These are phyloP conservation scores for Heteromurus nitidus DNA, from an alignment of 2,888 invertebrate species.

Conservation along the genomic window DNA sequence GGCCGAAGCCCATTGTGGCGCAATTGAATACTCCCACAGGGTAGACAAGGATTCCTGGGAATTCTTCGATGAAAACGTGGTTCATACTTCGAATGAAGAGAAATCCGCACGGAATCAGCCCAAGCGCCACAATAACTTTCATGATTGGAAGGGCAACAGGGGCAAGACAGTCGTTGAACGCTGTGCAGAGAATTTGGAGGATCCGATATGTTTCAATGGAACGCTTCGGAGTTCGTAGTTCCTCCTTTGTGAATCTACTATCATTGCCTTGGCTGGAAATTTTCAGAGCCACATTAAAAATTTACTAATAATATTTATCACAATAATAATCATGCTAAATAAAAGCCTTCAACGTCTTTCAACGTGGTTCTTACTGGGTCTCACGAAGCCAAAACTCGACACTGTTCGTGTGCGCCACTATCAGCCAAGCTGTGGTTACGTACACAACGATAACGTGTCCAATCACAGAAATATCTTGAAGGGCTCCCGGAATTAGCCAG, in stretches of 20 bases:
- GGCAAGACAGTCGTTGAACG: slow-evolving; percentile 64
- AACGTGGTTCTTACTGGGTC: slow-evolving; percentile 42
- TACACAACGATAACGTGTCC: slow-evolving; percentile 42
- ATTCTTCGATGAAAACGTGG: slow-evolving; percentile 60
- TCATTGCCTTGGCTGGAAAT: slow-evolving; percentile 61
- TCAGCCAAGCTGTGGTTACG: slow-evolving; percentile 38
- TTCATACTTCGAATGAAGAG: slow-evolving; percentile 63
- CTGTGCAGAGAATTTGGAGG: slow-evolving; percentile 45
- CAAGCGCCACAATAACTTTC: slow-evolving; percentile 48
- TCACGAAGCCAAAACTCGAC: slow-evolving; percentile 61
- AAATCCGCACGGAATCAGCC: slow-evolving; percentile 57
- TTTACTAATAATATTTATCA: not conserved
- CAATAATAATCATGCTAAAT: not conserved
- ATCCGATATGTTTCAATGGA: slow-evolving; percentile 34
- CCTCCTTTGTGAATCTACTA: slow-evolving; percentile 53
- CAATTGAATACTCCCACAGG: not conserved
- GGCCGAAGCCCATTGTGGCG: slow-evolving; percentile 8
- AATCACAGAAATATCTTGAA: slow-evolving; percentile 48
- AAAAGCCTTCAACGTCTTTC: not conserved
- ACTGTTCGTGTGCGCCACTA: slow-evolving; percentile 44
- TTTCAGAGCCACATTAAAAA: not conserved
- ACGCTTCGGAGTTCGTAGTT: slow-evolving; percentile 24
- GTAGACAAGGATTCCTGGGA: slow-evolving; percentile 53
- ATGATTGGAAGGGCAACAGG: slow-evolving; percentile 60
- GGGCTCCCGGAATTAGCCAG: slow-evolving; percentile 46